Conservation (phyloP, 2,113 vertebrate species). For the Nothoprocta perdicaria region DNA sequence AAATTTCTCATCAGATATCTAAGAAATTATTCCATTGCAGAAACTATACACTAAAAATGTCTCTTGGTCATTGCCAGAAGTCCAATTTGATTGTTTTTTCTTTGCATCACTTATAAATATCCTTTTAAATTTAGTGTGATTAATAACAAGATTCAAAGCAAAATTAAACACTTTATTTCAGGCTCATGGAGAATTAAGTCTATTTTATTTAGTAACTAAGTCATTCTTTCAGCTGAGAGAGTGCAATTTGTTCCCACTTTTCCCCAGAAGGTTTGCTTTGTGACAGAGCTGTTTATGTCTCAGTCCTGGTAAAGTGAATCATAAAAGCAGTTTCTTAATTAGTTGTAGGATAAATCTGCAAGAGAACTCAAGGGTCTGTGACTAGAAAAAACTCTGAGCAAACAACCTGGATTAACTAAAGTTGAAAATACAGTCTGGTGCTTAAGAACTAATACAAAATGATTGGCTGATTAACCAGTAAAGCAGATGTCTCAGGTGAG, state of each 20-base stretch:
- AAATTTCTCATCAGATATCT: background rate
- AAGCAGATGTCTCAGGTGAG: constrained; percentile 30
- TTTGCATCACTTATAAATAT: background rate
- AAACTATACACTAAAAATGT: background rate
- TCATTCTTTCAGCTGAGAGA: background rate
- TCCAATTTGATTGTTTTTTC: background rate
- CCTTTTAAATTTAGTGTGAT: background rate
- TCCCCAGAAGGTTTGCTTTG: background rate
- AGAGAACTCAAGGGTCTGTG: background rate
- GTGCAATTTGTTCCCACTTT: background rate
- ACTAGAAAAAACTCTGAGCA: constrained; percentile 11
- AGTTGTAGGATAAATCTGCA: background rate
- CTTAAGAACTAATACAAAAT: constrained; percentile 19
- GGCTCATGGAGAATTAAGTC: background rate
- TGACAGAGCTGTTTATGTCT: background rate
- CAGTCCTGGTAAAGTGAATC: background rate
- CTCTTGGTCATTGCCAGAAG: background rate
- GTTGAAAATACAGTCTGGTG: background rate
- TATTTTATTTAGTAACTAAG: background rate
- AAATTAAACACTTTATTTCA: background rate
- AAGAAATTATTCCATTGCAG: background rate
- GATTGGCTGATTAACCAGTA: background rate
- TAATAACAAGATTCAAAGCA: background rate
- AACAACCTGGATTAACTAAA: background rate
- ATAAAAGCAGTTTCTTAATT: background rate